Conservation (phyloP, 2,113 vertebrate genomes). For the Callionymus lyra region DNA sequence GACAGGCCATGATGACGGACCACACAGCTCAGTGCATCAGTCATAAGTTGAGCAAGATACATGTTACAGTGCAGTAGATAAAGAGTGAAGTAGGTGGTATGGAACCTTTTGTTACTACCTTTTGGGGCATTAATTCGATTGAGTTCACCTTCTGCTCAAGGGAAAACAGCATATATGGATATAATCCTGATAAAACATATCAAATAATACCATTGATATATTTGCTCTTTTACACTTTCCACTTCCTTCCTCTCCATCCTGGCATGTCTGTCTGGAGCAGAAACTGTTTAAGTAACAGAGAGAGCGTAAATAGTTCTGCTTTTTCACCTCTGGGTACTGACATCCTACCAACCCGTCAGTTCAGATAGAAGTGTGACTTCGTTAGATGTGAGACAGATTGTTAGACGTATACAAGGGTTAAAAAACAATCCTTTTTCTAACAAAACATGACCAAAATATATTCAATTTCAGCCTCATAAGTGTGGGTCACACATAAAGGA, state of each 20-base stretch:
- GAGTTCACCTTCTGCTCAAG: neutral
- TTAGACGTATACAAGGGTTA: too few relatives aligned
- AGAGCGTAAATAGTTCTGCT: constrained; percentile 53
- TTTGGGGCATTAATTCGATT: too few relatives aligned
- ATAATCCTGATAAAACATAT: constrained; percentile 13
- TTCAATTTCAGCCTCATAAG: too few relatives aligned
- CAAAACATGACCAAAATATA: too few relatives aligned
- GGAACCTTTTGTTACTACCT: too few relatives aligned
- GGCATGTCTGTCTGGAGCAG: constrained; percentile 22
- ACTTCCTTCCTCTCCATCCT: constrained; percentile 8
- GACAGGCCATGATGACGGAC: too few relatives aligned
- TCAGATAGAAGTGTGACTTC: constrained; percentile 45
- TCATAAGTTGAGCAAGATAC: too few relatives aligned
- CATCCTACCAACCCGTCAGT: constrained; percentile 46
- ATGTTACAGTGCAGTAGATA: too few relatives aligned
- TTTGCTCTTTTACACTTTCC: constrained; percentile 1
- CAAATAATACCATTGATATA: constrained; percentile 6
- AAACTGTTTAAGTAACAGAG: constrained; percentile 39
- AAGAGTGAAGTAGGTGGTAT: too few relatives aligned
- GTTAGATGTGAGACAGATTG: constrained; percentile 44
- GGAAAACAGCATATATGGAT: neutral
- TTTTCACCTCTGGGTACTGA: constrained; percentile 52
- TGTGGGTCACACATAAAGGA: too few relatives aligned
- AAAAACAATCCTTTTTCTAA: too few relatives aligned
- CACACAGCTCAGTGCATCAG: too few relatives aligned